A percentile compares a stretch with the other conserved stretches of the same genome.
Conservation (phyloP, 2,113 vertebrate species). For the Eonycteris spelaea region DNA sequence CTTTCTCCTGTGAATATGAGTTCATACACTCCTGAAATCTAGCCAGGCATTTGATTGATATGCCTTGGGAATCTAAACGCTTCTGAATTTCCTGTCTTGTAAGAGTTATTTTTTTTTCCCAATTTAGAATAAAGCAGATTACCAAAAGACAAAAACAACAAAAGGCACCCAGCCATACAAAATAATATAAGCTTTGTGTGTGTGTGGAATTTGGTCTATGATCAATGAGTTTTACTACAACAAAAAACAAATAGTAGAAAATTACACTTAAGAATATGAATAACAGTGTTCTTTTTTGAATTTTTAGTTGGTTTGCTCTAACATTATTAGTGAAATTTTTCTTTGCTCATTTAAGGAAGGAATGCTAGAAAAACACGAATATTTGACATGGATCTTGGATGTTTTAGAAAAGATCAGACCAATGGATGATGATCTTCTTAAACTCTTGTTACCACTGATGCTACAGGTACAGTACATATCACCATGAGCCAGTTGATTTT, state of each 20-base stretch:
- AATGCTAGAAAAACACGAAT: conserved; percentile 84
- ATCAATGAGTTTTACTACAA: background rate
- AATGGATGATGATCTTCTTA: conserved; percentile 84
- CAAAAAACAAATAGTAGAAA: background rate
- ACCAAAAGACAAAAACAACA: background rate
- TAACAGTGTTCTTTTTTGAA: background rate
- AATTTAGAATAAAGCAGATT: background rate
- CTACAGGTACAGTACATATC: conserved; percentile 77
- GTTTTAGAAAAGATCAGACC: conserved; percentile 84
- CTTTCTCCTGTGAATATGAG: background rate
- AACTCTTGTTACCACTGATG: conserved; percentile 82
- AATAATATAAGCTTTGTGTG: background rate
- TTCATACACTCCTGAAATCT: background rate
- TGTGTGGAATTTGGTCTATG: background rate
- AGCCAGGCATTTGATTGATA: no score
- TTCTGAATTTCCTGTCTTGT: background rate
- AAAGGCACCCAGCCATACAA: background rate
- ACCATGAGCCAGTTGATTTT: background rate
- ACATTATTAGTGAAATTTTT: background rate
- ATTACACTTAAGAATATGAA: background rate
- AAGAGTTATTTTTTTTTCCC: background rate
- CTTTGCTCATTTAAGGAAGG: conserved; percentile 80
- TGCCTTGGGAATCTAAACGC: background rate
- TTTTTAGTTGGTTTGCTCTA: background rate
- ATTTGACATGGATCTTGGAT: conserved; percentile 85